Evolutionary conservation across 2,113 vertebrate species (phyloP), one percentile per base, ranked within the genome.

Genomic region (Ardeotis arabs): DNA sequence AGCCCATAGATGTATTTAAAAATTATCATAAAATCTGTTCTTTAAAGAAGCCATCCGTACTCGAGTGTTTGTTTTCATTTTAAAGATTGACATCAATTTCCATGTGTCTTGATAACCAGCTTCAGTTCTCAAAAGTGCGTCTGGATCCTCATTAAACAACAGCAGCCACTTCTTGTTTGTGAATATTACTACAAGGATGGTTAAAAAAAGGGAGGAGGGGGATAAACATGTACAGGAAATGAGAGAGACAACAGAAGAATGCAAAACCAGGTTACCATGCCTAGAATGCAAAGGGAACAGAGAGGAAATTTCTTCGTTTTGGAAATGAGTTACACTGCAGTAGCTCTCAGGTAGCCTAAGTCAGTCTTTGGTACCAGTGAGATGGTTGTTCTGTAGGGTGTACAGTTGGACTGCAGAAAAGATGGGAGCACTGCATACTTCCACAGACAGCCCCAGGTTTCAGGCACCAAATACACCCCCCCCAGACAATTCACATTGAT

Each of bases 1-100:
- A 59, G 49, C 33, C 44, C 76, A 94, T 7, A 84, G 79, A 55
- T 92, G 19, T 15, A 67, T 86, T 93, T 56, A 52, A 80, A 95
- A 93, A 68, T 60, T 16, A 84, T 23, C 19, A 90, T 45, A 41
- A 86, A 63, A 89, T 68, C 80, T 67, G 44, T 72, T 88, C 52
- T 72, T 94, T 81, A 74, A 93, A 93, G 63, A 88, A 88, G 44
- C 56, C 52, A 81, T 75, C 76, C 79, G 52, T 63, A 90, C 56
- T 84, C 1, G 4, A 35, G 0, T 33, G 60, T 59, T 89, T 92
- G 41, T 84, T 94, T 90, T 68, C n/a, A 93, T 92, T 93, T 84
- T 75, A 60, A 86, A 90, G 64, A 78, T 0, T 86, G 64, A 53
- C 86, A 92, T 53, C 29, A 31, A 72, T 78, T 92, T 84, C 33